Percentiles rank a stretch among this genome's conserved stretches.
Conservation (phyloP, 2,888 invertebrate genomes). For the Tridacna gigas region DNA sequence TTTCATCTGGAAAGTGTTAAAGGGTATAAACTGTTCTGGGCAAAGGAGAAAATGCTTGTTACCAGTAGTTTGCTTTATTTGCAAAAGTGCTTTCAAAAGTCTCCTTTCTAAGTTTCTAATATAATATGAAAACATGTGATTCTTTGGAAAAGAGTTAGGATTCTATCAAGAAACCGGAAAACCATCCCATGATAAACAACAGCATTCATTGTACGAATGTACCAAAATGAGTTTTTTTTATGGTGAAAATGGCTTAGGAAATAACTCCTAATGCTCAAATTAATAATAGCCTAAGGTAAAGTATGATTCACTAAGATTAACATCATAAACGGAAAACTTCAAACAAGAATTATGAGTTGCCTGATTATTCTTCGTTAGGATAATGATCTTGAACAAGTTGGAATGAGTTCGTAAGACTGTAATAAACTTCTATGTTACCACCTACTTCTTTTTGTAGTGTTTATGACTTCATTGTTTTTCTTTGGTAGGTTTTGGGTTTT, state of each 20-base stretch:
- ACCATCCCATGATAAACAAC: too few relatives aligned
- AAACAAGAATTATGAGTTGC: slow-evolving; percentile 38
- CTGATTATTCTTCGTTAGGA: slow-evolving; percentile 44
- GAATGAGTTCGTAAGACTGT: slow-evolving; percentile 12
- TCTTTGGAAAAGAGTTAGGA: too few relatives aligned
- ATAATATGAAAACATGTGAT: too few relatives aligned
- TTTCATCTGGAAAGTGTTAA: too few relatives aligned
- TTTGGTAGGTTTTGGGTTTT: background rate
- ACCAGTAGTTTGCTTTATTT: too few relatives aligned
- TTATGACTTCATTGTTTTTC: slow-evolving; percentile 33
- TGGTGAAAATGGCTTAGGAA: slow-evolving; percentile 17
- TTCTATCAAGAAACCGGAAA: too few relatives aligned
- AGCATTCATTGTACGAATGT: background rate
- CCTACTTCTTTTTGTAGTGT: slow-evolving; percentile 27
- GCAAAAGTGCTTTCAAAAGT: too few relatives aligned
- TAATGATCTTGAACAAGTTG: slow-evolving; percentile 28
- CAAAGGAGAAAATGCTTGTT: too few relatives aligned
- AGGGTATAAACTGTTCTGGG: too few relatives aligned
- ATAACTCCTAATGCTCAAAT: slow-evolving; percentile 43
- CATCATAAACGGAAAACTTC: slow-evolving; percentile 48
- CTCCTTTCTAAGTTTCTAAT: too few relatives aligned
- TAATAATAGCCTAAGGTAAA: slow-evolving; percentile 45
- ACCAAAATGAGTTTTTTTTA: slow-evolving; percentile 2
- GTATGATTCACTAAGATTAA: slow-evolving; percentile 52
- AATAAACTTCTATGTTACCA: slow-evolving; percentile 7